Conservation (phyloP, 2,888 invertebrate species). For the Rhagonycha fulva region DNA sequence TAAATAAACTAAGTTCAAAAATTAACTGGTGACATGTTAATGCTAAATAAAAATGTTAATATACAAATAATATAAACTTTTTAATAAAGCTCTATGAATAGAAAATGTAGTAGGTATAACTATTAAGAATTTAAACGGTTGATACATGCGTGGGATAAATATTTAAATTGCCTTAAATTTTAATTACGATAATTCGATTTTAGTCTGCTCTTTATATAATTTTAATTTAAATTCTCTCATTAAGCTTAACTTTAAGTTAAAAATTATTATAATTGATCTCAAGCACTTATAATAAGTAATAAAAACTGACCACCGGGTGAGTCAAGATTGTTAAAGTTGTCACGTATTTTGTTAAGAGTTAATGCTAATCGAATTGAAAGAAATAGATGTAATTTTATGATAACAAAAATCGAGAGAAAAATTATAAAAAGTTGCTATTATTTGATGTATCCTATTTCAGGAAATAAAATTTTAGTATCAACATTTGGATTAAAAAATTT, state of each 20-base stretch:
- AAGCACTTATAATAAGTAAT: conserved; percentile 1
- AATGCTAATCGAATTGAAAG: conserved; percentile 8
- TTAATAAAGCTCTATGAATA: not conserved
- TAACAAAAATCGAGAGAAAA: not conserved
- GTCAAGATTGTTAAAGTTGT: conserved; percentile 17
- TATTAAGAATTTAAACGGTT: not conserved
- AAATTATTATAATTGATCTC: not conserved
- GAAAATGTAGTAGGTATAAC: not conserved
- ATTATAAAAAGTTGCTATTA: not conserved
- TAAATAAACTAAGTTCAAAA: too few relatives aligned
- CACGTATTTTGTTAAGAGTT: conserved; percentile 10
- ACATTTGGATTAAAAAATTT: too few relatives aligned
- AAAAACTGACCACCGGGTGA: conserved; percentile 24
- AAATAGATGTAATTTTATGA: conserved; percentile 12
- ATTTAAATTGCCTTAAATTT: not conserved
- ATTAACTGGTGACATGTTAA: too few relatives aligned
- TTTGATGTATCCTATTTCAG: too few relatives aligned
- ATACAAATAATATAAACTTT: not conserved
- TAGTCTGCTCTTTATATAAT: not conserved
- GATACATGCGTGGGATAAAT: conserved; percentile 6
- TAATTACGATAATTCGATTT: not conserved
- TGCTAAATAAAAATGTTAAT: too few relatives aligned
- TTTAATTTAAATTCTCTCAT: not conserved
- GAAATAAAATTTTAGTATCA: too few relatives aligned
- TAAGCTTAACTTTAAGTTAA: not conserved